Evolutionary conservation across 2,888 invertebrate genomes (phyloP), one percentile per base, ranked within the genome.

Genomic region (Papilio protenor): DNA sequence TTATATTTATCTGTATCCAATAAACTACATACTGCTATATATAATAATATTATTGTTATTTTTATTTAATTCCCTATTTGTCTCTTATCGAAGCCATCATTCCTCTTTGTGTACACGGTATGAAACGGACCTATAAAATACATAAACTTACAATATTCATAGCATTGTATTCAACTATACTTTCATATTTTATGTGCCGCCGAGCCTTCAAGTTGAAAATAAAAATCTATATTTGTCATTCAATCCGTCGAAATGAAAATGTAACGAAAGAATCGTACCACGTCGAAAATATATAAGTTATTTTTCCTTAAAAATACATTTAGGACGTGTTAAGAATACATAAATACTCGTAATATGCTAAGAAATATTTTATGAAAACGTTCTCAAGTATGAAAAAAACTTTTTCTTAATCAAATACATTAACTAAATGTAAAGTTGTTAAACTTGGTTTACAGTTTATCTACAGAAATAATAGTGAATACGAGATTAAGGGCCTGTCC

Each of bases 181-280:
- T 78, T 76, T 73, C 66, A 73, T 76, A 69, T 73, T 75, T 78
- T 76, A 78, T 66, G 61, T 49, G n/a, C 57, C 73, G 57, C 66
- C 27, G 23, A 66, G 47, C 66, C 33, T 69, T 66, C 78, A 57
- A 76, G 78, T 73, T 78, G 75, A 75, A 78, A 75, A 78, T 78
- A 78, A 78, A 77, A 78, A 75, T 77, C 33, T 75, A 73, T 78
- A 69, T 78, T 64, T 76, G 59, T 64, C 78, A 76, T 73, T 59
- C 73, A 73, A 73, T 59, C 23, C 72, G 59, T 14, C 18, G 45
- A 78, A 49, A 64, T 52, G 52, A 70, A 75, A 75, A 71, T 74
- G 70, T 71, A 10, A 55, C 45, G 40, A 10, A 75, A 40, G 71
- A 55, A 52, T 71, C 40, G 73, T 73, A 73, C 72, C 61, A 64